phyloP scores from a whole-genome alignment of 2,113 vertebrate genomes.

The Genyomyrus donnyi region DNA sequence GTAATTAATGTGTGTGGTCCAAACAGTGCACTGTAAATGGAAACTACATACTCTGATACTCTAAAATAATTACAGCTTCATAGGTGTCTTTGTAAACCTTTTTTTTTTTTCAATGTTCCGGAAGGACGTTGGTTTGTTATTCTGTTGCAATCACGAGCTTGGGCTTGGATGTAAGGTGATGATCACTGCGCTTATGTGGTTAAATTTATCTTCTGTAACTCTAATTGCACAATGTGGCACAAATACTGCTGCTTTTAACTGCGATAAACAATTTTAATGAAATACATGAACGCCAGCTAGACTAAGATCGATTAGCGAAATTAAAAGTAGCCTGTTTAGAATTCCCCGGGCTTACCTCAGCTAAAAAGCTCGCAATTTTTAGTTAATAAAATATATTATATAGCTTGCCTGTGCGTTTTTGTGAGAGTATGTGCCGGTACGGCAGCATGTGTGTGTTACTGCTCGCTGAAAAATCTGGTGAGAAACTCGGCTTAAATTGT shows the following conservation, averaged over 20 bases:
- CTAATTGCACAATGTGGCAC: not conserved
- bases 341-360: not conserved
- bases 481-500: not conserved
- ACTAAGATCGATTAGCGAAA: not conserved
- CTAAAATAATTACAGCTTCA: not conserved
- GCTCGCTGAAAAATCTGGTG: not conserved
- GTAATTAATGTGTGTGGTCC: not conserved
- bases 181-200: not conserved
- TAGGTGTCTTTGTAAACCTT: not conserved
- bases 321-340: not conserved
- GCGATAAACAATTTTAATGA: not conserved
- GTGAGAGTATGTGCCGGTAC: not conserved
- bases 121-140: not conserved
- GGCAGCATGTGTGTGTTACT: not conserved
- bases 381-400: not conserved
- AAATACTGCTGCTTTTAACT: not conserved
- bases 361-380: not conserved
- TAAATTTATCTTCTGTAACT: not conserved
- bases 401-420: not conserved
- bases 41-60: not conserved
- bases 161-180: not conserved
- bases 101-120: not conserved
- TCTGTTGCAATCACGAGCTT: not conserved
- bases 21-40: not conserved
- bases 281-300: not conserved